phyloP scores from a whole-genome alignment of 2,113 vertebrate species.

The Festucalex cinctus region DNA sequence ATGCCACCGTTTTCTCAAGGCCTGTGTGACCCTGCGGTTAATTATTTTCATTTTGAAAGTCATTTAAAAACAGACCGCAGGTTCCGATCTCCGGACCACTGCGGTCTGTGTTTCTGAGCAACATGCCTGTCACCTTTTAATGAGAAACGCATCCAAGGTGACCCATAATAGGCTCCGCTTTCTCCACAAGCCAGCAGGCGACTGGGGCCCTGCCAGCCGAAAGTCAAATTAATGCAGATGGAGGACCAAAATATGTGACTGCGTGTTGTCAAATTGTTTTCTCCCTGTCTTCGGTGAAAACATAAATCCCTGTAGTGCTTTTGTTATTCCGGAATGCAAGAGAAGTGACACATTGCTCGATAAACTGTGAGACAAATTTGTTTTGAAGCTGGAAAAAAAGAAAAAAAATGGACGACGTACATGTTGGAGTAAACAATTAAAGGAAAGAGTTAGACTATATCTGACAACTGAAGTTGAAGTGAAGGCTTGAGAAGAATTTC shows the following conservation, averaged over 20 bases:
- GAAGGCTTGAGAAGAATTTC: neutral
- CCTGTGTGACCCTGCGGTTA: conserved; percentile 27
- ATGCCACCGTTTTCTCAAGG: neutral
- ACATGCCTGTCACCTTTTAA: conserved; percentile 66
- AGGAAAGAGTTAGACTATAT: neutral
- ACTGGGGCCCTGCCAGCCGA: conserved; percentile 46
- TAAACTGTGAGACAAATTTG: conserved; percentile 41
- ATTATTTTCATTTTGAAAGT: conserved; percentile 54
- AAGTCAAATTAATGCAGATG: conserved; percentile 72
- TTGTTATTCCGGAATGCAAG: conserved; percentile 41
- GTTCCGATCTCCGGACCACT: conserved; percentile 44
- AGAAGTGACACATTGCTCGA: conserved; percentile 38
- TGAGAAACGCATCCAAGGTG: conserved; percentile 66
- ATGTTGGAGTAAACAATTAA: conserved; percentile 15
- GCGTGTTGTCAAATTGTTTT: conserved; percentile 56
- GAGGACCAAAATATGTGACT: conserved; percentile 57
- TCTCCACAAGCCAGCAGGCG: conserved; percentile 49
- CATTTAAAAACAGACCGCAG: conserved; percentile 53
- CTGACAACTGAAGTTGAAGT: conserved; percentile 9
- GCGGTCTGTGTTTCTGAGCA: conserved; percentile 49
- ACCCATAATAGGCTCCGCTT: conserved; percentile 58
- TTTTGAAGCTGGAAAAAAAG: conserved; percentile 25
- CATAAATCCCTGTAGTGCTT: conserved; percentile 39
- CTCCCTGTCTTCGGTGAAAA: conserved; percentile 35
- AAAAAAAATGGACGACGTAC: conserved; percentile 16